Percentiles rank a stretch among this genome's conserved stretches.
Evolutionary conservation across 2,113 vertebrate genomes (phyloP).

Genomic region (Austrofundulus limnaeus): DNA sequence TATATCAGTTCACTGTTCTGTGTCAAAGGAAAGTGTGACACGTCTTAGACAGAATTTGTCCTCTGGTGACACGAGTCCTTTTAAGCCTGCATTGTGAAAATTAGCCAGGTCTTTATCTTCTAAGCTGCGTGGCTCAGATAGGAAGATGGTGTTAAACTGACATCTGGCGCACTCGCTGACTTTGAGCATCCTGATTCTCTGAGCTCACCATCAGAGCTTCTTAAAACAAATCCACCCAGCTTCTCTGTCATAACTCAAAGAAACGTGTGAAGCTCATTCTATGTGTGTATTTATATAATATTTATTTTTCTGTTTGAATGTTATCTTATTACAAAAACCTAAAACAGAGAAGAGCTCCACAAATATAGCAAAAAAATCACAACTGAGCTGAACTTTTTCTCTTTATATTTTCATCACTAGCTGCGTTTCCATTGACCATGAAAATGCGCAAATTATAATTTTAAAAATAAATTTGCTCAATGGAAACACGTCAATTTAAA

Average conservation of each 20-base stretch:
- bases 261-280: not conserved
- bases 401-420: not conserved
- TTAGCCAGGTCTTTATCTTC: conserved; percentile 42
- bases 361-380: too few relatives aligned
- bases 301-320: too few relatives aligned
- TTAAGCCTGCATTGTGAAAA: conserved; percentile 46
- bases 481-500: too few relatives aligned
- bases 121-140: conserved; percentile 24
- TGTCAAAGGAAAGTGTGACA: not conserved
- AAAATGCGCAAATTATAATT: too few relatives aligned
- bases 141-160: conserved; percentile 47
- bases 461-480: too few relatives aligned
- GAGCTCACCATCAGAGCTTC: not conserved
- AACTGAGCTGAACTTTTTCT: too few relatives aligned
- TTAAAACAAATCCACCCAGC: not conserved
- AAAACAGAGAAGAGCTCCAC: not conserved
- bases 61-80: conserved; percentile 23
- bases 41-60: conserved; percentile 22
- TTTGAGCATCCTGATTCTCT: conserved; percentile 3
- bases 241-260: not conserved
- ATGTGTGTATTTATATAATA: too few relatives aligned
- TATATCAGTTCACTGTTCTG: not conserved
- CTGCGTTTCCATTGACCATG: too few relatives aligned
- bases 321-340: too few relatives aligned
- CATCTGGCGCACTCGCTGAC: conserved; percentile 33